These are phyloP conservation scores for Melanchra persicariae DNA, from an alignment of 2,888 invertebrate species.

Conservation along the genomic window DNA sequence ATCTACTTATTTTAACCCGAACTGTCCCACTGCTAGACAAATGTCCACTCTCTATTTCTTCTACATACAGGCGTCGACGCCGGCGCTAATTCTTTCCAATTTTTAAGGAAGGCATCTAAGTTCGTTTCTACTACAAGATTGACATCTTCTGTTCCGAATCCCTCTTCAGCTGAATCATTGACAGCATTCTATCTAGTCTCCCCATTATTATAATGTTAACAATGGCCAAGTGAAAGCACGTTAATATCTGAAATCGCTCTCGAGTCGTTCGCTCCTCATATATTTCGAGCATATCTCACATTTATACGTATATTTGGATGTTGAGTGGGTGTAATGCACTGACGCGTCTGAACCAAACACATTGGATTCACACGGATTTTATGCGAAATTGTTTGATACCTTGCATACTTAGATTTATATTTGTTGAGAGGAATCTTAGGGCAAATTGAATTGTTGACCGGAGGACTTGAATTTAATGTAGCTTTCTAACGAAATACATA, in stretches of 20 bases:
- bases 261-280: slow-evolving; percentile 66
- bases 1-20: neutral
- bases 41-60: neutral
- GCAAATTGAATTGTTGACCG: slow-evolving; percentile 15
- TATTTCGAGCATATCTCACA: slow-evolving; percentile 70
- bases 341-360: slow-evolving; percentile 57
- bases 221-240: slow-evolving; percentile 53
- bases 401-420: slow-evolving; percentile 49
- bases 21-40: neutral
- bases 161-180: neutral
- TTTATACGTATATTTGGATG: slow-evolving; percentile 73
- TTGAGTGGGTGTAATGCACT: slow-evolving; percentile 72
- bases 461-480: neutral
- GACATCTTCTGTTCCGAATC: neutral
- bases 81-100: neutral
- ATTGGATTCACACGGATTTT: slow-evolving; percentile 57
- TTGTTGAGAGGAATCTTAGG: slow-evolving; percentile 22
- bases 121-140: neutral
- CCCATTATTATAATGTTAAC: slow-evolving; percentile 39
- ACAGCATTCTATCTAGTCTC: slow-evolving; percentile 34
- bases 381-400: slow-evolving; percentile 53
- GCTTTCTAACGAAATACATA: neutral
- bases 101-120: neutral
- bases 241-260: slow-evolving; percentile 54
- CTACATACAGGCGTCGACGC: no score